phyloP scores from a whole-genome alignment of 2,113 vertebrate species.

The Mionectes macconnelli region DNA sequence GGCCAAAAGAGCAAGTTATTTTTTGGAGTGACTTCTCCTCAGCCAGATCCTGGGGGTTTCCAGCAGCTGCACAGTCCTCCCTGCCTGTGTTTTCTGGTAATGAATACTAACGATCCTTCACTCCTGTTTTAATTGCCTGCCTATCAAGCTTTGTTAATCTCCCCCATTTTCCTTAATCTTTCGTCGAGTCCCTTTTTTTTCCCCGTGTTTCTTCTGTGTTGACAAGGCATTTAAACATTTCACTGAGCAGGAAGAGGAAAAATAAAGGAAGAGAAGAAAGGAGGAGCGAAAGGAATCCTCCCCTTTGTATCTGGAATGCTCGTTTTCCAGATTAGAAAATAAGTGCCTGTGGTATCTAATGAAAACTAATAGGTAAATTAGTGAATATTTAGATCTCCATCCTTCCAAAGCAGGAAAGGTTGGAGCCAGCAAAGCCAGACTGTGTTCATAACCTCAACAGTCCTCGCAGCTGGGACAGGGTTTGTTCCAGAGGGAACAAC shows the following conservation, averaged over 20 bases:
- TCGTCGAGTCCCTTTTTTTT: slow-evolving; percentile 62
- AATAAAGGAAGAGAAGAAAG: background rate
- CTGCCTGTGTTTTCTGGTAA: slow-evolving; percentile 30
- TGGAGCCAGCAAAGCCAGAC: slow-evolving; percentile 1
- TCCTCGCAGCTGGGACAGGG: background rate
- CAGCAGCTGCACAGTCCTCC: slow-evolving; percentile 22
- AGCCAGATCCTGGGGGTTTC: background rate
- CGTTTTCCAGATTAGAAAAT: slow-evolving; percentile 55
- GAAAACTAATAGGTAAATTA: slow-evolving; percentile 71
- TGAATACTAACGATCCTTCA: slow-evolving; percentile 74
- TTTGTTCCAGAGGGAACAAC: background rate
- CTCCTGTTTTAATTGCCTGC: slow-evolving; percentile 70
- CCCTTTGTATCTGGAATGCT: slow-evolving; percentile 47
- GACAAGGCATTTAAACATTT: slow-evolving; percentile 75
- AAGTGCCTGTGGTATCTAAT: slow-evolving; percentile 44
- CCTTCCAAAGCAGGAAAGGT: background rate
- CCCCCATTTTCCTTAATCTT: slow-evolving; percentile 67
- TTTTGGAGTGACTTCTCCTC: slow-evolving; percentile 1
- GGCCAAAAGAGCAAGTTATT: background rate
- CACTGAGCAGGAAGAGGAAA: background rate
- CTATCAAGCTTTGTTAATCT: slow-evolving; percentile 73
- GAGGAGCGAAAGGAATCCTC: background rate
- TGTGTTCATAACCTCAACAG: background rate
- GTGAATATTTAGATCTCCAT: slow-evolving; percentile 55
- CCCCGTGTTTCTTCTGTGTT: slow-evolving; percentile 61